Percentiles rank a stretch among this genome's conserved stretches.
Evolutionary conservation across 2,888 invertebrate species (phyloP).

Genomic region (Clivina fossor): DNA sequence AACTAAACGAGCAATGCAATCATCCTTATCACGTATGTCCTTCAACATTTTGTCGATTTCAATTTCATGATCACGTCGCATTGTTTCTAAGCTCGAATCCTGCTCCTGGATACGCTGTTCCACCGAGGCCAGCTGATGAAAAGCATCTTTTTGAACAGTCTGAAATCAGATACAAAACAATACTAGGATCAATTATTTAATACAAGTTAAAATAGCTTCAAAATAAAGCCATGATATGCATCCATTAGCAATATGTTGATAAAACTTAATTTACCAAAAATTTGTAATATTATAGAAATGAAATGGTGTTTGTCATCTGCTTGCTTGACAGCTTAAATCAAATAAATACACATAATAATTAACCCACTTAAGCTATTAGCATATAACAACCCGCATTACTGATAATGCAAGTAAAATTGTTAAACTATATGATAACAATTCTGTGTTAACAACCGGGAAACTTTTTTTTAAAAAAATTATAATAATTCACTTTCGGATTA

Average conservation of each 20-base stretch:
- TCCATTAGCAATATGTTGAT: too few species aligned
- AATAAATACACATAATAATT: too few species aligned
- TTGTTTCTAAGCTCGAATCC: slow-evolving; percentile 52
- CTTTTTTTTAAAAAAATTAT: slow-evolving; percentile 1
- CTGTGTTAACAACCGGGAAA: not conserved
- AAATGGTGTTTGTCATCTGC: not conserved
- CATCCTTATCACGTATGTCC: slow-evolving; percentile 55
- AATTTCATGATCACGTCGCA: slow-evolving; percentile 55
- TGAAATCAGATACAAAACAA: slow-evolving; percentile 43
- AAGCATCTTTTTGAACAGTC: slow-evolving; percentile 58
- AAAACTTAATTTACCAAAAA: too few species aligned
- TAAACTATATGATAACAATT: not conserved
- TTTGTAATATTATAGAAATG: slow-evolving; percentile 7
- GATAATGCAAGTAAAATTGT: not conserved
- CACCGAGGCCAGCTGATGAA: slow-evolving; percentile 56
- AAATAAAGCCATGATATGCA: too few species aligned
- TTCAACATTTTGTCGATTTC: slow-evolving; percentile 54
- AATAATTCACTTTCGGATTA: too few species aligned
- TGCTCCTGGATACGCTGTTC: slow-evolving; percentile 57
- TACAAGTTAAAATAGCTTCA: not conserved
- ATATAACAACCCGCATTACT: not conserved
- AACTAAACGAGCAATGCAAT: slow-evolving; percentile 47
- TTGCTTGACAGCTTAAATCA: too few species aligned
- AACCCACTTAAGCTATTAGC: too few species aligned
- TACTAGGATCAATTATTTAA: not conserved